Evolutionary conservation across 30 jellyfish, hydroid and myxozoan genomes (phyloP).

Genomic region (Sanderia malayensis): DNA sequence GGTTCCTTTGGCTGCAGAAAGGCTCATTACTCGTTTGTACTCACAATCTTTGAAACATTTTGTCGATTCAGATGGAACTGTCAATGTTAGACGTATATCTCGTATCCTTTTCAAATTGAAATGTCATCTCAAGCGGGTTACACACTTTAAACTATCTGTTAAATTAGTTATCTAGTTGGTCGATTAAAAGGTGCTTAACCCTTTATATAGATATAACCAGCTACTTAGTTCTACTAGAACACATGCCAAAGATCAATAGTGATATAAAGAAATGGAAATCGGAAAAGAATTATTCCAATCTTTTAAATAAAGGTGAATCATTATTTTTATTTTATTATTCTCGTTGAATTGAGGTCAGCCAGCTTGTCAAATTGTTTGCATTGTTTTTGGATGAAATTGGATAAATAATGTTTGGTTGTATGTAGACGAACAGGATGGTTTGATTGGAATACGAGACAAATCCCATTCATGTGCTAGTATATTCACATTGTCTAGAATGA

Average conservation of each 20-base stretch:
- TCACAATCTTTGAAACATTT: constrained; percentile 43
- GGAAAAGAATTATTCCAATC: neutral
- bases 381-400: too few relatives aligned
- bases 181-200: constrained; percentile 5
- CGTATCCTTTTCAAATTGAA: constrained; percentile 50
- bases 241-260: constrained; percentile 34
- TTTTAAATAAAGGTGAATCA: neutral
- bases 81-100: constrained; percentile 23
- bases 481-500: constrained; percentile 22
- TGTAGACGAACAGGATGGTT: too few relatives aligned
- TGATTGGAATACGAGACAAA: too few relatives aligned
- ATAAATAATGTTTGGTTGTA: too few relatives aligned
- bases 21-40: constrained; percentile 26
- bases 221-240: constrained; percentile 32
- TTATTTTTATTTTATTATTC: too few relatives aligned
- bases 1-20: constrained; percentile 56
- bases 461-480: neutral
- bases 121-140: too few relatives aligned
- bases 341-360: too few relatives aligned
- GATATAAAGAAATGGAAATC: constrained; percentile 33
- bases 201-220: constrained; percentile 32
- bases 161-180: too few relatives aligned
- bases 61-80: constrained; percentile 32
- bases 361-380: too few relatives aligned
- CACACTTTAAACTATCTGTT: too few relatives aligned